phyloP scores from a whole-genome alignment of 2,797 vertebrate species.

The Myotis vivesi region DNA sequence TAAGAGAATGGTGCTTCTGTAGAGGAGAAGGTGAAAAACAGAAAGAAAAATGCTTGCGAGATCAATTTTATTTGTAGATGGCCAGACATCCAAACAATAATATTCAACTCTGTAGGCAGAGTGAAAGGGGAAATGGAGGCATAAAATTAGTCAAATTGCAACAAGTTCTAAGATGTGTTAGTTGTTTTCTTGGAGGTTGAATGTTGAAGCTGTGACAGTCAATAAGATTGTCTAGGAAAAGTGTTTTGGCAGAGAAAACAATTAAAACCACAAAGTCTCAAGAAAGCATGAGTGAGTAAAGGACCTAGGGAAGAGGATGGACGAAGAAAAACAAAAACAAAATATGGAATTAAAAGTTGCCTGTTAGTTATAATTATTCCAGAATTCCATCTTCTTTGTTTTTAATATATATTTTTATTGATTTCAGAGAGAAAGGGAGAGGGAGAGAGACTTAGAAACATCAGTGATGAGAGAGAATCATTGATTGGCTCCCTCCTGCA shows the following conservation, averaged over 20 bases:
- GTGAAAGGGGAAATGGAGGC: neutral
- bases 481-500: no score
- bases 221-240: neutral
- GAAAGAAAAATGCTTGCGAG: neutral
- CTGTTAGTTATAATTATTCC: neutral
- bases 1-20: neutral
- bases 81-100: neutral
- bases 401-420: no score
- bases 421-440: no score
- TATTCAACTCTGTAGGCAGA: neutral
- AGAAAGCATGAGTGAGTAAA: neutral
- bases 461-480: no score
- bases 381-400: neutral
- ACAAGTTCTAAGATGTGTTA: neutral
- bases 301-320: neutral
- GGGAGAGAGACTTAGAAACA: no score
- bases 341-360: neutral
- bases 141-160: neutral
- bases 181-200: neutral
- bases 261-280: neutral
- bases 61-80: neutral
- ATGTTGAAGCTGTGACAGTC: neutral
- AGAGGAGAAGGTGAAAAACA: neutral
- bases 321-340: neutral
- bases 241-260: neutral